phyloP scores from a whole-genome alignment of 2,797 vertebrate species.

The Triplophysa bombifrons region DNA sequence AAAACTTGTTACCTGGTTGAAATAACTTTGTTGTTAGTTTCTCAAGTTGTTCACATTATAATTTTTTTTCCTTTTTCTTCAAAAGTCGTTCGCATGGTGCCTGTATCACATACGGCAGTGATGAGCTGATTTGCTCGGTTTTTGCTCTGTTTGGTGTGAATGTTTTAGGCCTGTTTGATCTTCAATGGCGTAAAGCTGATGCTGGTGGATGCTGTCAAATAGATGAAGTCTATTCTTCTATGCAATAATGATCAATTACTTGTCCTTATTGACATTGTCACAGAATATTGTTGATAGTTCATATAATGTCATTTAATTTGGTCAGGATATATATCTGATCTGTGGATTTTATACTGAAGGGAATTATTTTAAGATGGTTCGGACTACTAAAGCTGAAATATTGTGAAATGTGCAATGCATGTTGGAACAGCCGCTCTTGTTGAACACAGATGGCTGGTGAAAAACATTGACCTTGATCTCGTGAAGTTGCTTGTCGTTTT shows the following conservation, averaged over 20 bases:
- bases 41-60: neutral
- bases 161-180: slow-evolving; percentile 48
- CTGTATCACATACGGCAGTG: neutral
- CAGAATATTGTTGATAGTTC: neutral
- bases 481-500: slow-evolving; percentile 1
- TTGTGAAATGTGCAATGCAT: neutral
- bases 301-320: neutral
- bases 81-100: neutral
- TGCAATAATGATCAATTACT: slow-evolving; percentile 69
- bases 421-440: neutral
- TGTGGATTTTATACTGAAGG: slow-evolving; percentile 1
- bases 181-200: slow-evolving; percentile 57
- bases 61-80: neutral
- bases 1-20: neutral
- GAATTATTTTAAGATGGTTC: neutral
- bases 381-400: neutral
- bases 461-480: neutral
- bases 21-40: neutral
- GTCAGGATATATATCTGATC: neutral
- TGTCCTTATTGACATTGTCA: neutral
- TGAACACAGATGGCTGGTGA: neutral
- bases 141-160: slow-evolving; percentile 21
- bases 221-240: slow-evolving; percentile 70
- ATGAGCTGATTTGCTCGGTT: neutral
- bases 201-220: slow-evolving; percentile 53